Evolutionary conservation across 2,113 vertebrate genomes (phyloP), one percentile per base, ranked within the genome.

Genomic region (Athene cunicularia): DNA sequence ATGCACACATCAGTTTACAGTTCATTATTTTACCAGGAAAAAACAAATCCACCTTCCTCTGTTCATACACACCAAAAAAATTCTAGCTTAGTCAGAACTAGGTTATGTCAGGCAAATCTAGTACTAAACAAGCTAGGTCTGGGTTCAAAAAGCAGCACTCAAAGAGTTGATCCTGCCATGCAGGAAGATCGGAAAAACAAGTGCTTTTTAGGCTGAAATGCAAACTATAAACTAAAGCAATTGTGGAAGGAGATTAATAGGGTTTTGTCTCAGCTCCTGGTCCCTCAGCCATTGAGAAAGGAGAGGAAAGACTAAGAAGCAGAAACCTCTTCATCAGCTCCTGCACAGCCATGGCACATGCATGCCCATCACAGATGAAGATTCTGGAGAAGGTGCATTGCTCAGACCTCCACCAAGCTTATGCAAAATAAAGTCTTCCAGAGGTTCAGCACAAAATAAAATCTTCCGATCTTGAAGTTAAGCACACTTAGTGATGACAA

Each of bases 301-400:
- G 13, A 67, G 14, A 76, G 23, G 14, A 33, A 88, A 75, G 30
- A 66, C 17, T 37, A 37, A 58, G 43, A 80, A 32, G 2, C 59
- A 67, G 41, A 86, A 82, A 47, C 1, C 5, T 59, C 49, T 73
- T 24, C 1, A 1, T 13, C 10, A 45, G 22, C 28, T 80, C 50
- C 45, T 5, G 2, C 22, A 92, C 22, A 92, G 82, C 49, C 63
- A 22, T 3, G 11, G 45, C 64, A 71, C 0, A 4, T 33, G 30
- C 27, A 24, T 12, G 35, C 6, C 63, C 3, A 4, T 4, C 0
- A 1, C 32, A 75, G n/a, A 52, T 4, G 30, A 55, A 59, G 20
- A 13, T 30, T 58, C 81, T 55, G 47, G 17, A 71, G 23, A 89
- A 66, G 24, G 23, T 47, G 22, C 2, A 3, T 67, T 23, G 37